Evolutionary conservation across 2,113 vertebrate species (phyloP), one percentile per base, ranked within the genome.

Genomic region (Benitochromis conjunctus): DNA sequence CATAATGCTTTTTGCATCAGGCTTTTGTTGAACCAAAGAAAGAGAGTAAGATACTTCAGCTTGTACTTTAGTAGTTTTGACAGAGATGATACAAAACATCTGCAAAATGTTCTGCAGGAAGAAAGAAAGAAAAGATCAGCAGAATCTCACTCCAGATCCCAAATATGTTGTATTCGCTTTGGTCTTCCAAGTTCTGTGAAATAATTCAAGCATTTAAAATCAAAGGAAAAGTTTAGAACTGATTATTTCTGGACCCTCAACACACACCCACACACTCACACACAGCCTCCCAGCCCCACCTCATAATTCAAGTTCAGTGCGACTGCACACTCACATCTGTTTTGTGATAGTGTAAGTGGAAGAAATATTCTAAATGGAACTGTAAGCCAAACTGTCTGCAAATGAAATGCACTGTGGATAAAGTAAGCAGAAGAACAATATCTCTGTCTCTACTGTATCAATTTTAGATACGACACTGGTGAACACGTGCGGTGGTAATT

Each of bases 131-230:
- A 71, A 29, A 74, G 7, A 74, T 31, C 16, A 51, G 69, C 69
- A 51, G 24, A 51, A 51, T 51, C 0, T 51, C 16, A 51, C 24
- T 19, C 9, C 11, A 51, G 31, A 51, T 0, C 1, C 9, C 16
- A 51, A n/a, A 76, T 51, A 76, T n/a, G 69, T n/a, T 76, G 69
- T 76, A 71, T 48, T 71, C 14, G 6, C 46, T 0, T 51, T 51
- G 69, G 69, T 51, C 26, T 19, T 51, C 43, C 4, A 8, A 51
- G 69, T 51, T 76, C 43, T 51, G 43, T 7, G 18, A 19, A 74
- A 74, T 74, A 51, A 74, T 8, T 31, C 43, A 74, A 74, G 43
- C 24, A 51, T 51, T 48, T 48, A 29, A 29, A 18, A 74, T 48
- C 2, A 74, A 74, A 48, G 8, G 21, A 24, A 69, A 9, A 46